Evolutionary conservation across 2,113 vertebrate genomes (phyloP).

Genomic region (Tinamus guttatus): DNA sequence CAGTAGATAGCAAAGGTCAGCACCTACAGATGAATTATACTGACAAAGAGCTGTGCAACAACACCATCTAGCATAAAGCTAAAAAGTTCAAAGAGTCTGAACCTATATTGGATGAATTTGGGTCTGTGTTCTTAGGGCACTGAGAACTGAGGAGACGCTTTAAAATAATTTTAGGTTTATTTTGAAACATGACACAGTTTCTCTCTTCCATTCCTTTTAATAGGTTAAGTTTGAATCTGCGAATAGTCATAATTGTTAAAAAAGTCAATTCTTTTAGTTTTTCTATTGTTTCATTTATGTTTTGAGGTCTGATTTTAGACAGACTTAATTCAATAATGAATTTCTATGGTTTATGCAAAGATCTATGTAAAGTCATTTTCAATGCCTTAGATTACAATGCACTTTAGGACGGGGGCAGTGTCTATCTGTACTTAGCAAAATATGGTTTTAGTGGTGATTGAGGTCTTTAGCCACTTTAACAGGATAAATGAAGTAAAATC

Average conservation of each 20-base stretch:
- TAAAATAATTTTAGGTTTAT: background rate
- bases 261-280: background rate
- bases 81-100: background rate
- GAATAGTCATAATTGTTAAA: background rate
- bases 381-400: background rate
- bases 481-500: background rate
- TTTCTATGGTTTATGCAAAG: background rate
- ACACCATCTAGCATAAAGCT: background rate
- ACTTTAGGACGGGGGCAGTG: background rate
- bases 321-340: background rate
- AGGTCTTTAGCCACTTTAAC: background rate
- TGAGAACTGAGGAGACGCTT: background rate
- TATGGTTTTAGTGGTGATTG: background rate
- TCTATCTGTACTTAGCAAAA: background rate
- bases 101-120: background rate
- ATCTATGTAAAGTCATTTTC: background rate
- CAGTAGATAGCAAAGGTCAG: background rate
- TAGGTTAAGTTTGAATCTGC: background rate
- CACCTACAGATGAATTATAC: background rate
- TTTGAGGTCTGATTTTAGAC: background rate
- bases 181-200: background rate
- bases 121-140: background rate
- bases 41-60: background rate
- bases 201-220: background rate
- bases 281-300: background rate